phyloP scores from a whole-genome alignment of 2,797 vertebrate species.

The Silurus aristotelis region DNA sequence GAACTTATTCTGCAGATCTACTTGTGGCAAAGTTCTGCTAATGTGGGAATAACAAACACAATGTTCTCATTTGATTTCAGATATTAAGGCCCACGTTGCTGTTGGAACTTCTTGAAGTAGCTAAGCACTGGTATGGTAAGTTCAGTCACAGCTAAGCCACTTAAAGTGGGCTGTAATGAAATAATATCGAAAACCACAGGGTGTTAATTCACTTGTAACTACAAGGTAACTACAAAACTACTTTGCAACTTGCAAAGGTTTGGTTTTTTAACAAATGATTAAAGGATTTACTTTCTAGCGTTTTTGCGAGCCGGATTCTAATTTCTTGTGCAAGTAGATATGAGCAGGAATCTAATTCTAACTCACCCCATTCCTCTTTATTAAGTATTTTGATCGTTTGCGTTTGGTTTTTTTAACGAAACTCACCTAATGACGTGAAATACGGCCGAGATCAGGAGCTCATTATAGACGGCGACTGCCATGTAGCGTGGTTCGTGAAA shows the following conservation, averaged over 20 bases:
- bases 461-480: conserved; percentile 95
- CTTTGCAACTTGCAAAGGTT: too few relatives aligned
- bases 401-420: neutral
- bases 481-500: conserved; percentile 98
- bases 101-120: neutral
- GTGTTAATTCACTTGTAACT: too few relatives aligned
- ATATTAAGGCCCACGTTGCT: neutral
- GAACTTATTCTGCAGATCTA: conserved; percentile 56
- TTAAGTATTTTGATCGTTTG: too few relatives aligned
- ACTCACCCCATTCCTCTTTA: too few relatives aligned
- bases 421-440: conserved; percentile 94
- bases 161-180: neutral
- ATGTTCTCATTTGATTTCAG: neutral
- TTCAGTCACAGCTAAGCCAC: too few relatives aligned
- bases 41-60: neutral
- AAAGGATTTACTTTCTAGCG: too few relatives aligned
- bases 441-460: conserved; percentile 94
- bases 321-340: too few relatives aligned
- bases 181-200: too few relatives aligned
- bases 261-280: too few relatives aligned
- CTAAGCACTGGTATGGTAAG: neutral
- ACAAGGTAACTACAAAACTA: too few relatives aligned
- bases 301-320: too few relatives aligned
- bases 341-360: too few relatives aligned
- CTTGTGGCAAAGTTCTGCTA: conserved; percentile 38